A percentile compares a stretch with the other conserved stretches of the same genome.
Conservation (phyloP, 2,888 invertebrate species). For the Luperina nickerlii region DNA sequence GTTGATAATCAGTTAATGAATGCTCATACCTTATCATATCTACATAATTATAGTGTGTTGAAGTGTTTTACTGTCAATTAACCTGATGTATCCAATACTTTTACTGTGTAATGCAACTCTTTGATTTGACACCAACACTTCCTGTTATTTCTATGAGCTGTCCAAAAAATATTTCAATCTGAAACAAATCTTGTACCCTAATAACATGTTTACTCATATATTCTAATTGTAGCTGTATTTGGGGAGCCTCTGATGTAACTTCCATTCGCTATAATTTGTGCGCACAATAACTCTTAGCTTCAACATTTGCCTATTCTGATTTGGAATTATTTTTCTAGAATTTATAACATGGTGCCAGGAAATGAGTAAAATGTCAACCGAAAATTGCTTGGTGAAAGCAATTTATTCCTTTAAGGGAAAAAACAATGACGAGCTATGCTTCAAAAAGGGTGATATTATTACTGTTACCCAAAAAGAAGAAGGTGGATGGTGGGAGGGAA, state of each 20-base stretch:
- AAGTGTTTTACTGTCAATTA: slow-evolving; percentile 17
- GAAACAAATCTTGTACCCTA: slow-evolving; percentile 21
- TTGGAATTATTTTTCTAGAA: slow-evolving; percentile 63
- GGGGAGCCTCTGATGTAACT: slow-evolving; percentile 7
- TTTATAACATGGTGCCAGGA: slow-evolving; percentile 79
- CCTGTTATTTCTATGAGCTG: slow-evolving; percentile 69
- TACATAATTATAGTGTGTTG: slow-evolving; percentile 4
- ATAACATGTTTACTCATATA: slow-evolving; percentile 9
- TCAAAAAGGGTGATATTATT: slow-evolving; percentile 98
- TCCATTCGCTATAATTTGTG: slow-evolving; percentile 4
- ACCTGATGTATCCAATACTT: neutral
- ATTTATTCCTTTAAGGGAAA: slow-evolving; percentile 98
- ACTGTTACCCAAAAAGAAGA: slow-evolving; percentile 98
- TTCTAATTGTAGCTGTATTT: slow-evolving; percentile 6
- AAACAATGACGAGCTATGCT: slow-evolving; percentile 99
- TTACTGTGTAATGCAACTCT: slow-evolving; percentile 40
- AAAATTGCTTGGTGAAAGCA: slow-evolving; percentile 95
- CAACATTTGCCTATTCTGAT: slow-evolving; percentile 19
- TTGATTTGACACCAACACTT: slow-evolving; percentile 65
- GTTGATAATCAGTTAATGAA: slow-evolving; percentile 58
- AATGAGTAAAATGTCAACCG: slow-evolving; percentile 88
- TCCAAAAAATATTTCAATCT: slow-evolving; percentile 56
- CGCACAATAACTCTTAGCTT: neutral
- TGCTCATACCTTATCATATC: slow-evolving; percentile 15
- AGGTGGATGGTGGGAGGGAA: slow-evolving; percentile 99